Conservation (phyloP, 2,797 vertebrate species). For the Sebastes hubbsi region DNA sequence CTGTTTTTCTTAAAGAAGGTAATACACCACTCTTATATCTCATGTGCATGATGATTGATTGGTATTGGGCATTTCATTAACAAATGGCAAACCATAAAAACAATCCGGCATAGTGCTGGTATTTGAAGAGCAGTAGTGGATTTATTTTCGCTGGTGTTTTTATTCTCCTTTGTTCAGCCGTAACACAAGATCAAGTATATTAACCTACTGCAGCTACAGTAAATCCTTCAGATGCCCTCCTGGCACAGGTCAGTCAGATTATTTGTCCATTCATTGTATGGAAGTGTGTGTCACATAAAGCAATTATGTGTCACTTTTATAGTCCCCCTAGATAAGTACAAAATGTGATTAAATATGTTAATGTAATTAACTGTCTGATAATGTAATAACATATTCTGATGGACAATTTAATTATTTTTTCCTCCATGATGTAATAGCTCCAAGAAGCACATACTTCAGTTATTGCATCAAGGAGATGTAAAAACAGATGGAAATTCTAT, state of each 20-base stretch:
- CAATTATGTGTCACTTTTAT: slow-evolving; percentile 6
- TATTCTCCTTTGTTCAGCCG: background rate
- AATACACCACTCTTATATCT: background rate
- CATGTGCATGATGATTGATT: background rate
- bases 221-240: slow-evolving; percentile 16
- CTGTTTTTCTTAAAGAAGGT: background rate
- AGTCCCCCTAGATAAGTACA: background rate
- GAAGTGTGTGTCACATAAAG: background rate
- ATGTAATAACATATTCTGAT: slow-evolving; percentile 12
- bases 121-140: background rate
- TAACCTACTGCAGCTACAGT: background rate
- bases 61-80: background rate
- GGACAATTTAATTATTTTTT: slow-evolving; percentile 14
- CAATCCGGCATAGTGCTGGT: background rate
- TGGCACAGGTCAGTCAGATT: background rate
- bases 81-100: background rate
- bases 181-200: background rate
- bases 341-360: slow-evolving; percentile 24
- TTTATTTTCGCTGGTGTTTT: background rate
- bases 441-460: background rate
- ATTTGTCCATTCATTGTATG: slow-evolving; percentile 15
- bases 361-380: slow-evolving; percentile 35
- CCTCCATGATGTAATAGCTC: background rate
- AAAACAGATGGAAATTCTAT: slow-evolving; percentile 1
- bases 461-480: background rate